Percentiles rank a stretch among this genome's conserved stretches.
phyloP scores from a whole-genome alignment of 2,888 invertebrate species.

The Baronia brevicornis region DNA sequence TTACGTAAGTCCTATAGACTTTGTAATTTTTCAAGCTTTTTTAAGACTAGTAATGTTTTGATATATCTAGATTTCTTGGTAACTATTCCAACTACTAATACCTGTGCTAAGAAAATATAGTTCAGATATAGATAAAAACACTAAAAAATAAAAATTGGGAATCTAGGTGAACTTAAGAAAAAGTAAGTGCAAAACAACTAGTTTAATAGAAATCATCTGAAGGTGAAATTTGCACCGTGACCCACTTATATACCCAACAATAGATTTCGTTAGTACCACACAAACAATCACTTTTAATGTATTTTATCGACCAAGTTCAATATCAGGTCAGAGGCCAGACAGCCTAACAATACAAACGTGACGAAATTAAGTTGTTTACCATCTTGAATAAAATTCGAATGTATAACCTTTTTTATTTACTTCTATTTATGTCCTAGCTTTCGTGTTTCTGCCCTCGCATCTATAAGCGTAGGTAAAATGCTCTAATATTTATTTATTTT shows the following conservation, averaged over 20 bases:
- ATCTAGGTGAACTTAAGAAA: constrained; percentile 26
- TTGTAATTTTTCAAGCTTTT: no score
- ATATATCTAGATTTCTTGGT: no score
- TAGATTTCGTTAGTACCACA: constrained; percentile 41
- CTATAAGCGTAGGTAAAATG: no score
- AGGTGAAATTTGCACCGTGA: constrained; percentile 40
- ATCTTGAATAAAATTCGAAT: no score
- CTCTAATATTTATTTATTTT: no score
- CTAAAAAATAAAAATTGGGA: constrained; percentile 9
- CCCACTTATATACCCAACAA: constrained; percentile 35
- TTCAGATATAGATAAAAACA: no score
- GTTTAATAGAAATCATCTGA: constrained; percentile 31
- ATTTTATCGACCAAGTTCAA: constrained; percentile 39
- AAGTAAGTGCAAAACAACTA: constrained; percentile 22
- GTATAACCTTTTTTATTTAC: no score
- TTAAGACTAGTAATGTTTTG: no score
- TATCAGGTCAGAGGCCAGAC: constrained; percentile 28
- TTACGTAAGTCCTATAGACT: no score
- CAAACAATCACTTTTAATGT: constrained; percentile 26
- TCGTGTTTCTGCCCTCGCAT: no score
- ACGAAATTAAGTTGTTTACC: no score
- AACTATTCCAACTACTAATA: constrained; percentile 4
- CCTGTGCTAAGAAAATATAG: constrained; percentile 14
- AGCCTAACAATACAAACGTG: constrained; percentile 2
- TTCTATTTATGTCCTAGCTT: no score